phyloP scores from a whole-genome alignment of 2,113 vertebrate species.

The Saiga tatarica region DNA sequence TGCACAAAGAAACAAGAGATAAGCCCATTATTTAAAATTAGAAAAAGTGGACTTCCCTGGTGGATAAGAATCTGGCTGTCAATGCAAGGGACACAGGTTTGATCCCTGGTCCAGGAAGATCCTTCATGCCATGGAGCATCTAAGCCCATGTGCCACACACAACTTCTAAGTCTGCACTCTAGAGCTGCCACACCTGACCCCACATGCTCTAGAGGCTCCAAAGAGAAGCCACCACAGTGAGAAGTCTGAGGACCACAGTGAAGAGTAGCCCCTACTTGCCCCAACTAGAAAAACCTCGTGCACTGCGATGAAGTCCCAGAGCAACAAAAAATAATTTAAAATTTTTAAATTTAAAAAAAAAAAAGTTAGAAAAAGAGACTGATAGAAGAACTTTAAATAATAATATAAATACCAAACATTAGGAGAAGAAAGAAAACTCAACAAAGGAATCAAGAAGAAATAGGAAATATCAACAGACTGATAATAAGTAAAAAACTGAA shows the following conservation, averaged over 20 bases:
- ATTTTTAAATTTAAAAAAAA: neutral
- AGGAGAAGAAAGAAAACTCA: neutral
- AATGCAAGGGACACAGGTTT: neutral
- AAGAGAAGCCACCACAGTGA: neutral
- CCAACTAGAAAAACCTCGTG: neutral
- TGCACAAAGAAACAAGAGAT: neutral
- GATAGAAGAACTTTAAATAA: neutral
- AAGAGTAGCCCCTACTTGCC: neutral
- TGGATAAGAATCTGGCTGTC: neutral
- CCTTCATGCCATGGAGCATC: neutral
- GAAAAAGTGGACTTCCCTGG: neutral
- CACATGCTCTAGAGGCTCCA: neutral
- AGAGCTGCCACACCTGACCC: neutral
- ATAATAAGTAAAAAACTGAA: neutral
- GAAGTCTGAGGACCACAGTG: neutral
- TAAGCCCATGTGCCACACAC: neutral
- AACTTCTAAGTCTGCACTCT: neutral
- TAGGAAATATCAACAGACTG: neutral
- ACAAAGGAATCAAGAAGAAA: neutral
- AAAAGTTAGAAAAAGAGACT: neutral
- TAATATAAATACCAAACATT: neutral
- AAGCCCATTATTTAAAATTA: neutral
- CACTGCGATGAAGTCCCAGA: neutral
- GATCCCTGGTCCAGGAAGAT: neutral
- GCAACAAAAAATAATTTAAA: neutral